Evolutionary conservation across 2,113 vertebrate species (phyloP).

Genomic region (Chloroceryle aenea): DNA sequence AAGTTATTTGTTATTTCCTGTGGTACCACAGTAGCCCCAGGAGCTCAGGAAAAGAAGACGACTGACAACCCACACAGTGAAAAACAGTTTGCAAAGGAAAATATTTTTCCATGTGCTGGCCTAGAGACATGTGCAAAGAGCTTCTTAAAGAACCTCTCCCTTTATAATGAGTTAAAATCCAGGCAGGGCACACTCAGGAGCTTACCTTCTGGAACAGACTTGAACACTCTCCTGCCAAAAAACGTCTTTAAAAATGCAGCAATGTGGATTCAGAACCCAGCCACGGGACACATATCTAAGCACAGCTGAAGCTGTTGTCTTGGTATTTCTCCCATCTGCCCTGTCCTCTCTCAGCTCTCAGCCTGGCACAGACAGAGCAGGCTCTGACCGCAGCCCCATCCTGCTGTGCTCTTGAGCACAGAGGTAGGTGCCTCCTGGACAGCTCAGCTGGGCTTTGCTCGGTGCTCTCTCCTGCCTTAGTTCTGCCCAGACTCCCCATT

Average conservation of each 20-base stretch:
- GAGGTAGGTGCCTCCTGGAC: not conserved
- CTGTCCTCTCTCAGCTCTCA: not conserved
- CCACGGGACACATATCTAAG: not conserved
- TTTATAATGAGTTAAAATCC: not conserved
- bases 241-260: not conserved
- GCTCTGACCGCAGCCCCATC: not conserved
- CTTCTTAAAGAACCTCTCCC: not conserved
- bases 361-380: not conserved
- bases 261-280: not conserved
- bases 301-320: not conserved
- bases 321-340: fast-evolving
- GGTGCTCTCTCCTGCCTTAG: not conserved
- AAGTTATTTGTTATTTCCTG: not conserved
- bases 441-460: not conserved
- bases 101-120: not conserved
- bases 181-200: not conserved
- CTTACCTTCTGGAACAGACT: not conserved
- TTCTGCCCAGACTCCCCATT: not conserved
- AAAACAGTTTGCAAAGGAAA: constrained; percentile 11
- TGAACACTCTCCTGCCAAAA: not conserved
- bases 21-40: not conserved
- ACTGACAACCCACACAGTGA: not conserved
- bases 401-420: not conserved
- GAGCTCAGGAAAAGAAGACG: not conserved
- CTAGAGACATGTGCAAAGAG: not conserved